Percentiles rank a stretch among this genome's conserved stretches.
Conservation (phyloP, 2,113 vertebrate genomes). For the Sinosuthora webbiana region DNA sequence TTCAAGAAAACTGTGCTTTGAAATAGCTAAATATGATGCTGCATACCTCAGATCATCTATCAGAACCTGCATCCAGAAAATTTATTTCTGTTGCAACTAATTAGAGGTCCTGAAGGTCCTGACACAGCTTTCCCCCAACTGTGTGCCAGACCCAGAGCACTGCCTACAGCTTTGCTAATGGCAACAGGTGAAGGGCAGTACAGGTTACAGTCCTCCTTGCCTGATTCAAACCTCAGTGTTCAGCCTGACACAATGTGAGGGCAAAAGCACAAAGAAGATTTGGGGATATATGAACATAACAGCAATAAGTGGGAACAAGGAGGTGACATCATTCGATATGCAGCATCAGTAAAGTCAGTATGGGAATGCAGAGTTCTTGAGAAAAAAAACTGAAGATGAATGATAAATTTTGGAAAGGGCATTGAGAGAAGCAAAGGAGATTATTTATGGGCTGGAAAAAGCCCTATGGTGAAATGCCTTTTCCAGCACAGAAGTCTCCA, state of each 20-base stretch:
- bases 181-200: not conserved
- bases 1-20: not conserved
- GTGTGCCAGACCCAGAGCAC: not conserved
- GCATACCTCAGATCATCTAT: not conserved
- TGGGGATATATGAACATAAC: not conserved
- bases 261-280: not conserved
- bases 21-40: not conserved
- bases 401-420: not conserved
- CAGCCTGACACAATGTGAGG: not conserved
- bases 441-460: not conserved
- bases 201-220: not conserved
- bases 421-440: not conserved
- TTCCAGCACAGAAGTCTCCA: not conserved
- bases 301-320: not conserved
- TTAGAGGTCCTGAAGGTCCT: not conserved
- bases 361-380: not conserved
- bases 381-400: not conserved
- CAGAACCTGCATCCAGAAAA: not conserved
- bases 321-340: not conserved
- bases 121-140: fast-evolving
- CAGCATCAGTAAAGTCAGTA: not conserved
- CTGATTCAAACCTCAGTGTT: not conserved
- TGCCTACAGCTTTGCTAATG: fast-evolving
- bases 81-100: not conserved
- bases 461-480: not conserved